Percentiles rank a stretch among this genome's conserved stretches.
Evolutionary conservation across 1,140 invertebrate species (phyloP).

Genomic region (Nasonia giraulti): DNA sequence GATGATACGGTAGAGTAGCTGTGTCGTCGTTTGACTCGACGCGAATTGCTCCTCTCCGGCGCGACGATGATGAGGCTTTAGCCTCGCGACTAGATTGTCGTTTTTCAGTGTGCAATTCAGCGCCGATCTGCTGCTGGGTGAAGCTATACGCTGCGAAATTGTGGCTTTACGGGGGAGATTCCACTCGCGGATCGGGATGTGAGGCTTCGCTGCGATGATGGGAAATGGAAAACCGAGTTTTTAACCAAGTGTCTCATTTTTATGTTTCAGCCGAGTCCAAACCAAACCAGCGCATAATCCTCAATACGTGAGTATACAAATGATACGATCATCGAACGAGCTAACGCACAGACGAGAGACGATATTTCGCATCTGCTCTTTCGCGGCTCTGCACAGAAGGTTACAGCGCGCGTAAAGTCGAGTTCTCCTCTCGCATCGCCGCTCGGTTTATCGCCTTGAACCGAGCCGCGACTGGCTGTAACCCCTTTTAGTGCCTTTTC

Average conservation of each 20-base stretch:
- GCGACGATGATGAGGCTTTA: not conserved
- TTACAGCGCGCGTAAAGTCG: not conserved
- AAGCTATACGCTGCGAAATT: not conserved
- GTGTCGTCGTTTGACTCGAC: not conserved
- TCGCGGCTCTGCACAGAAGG: not conserved
- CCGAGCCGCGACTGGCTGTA: not conserved
- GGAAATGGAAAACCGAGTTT: not conserved
- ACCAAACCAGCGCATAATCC: not conserved
- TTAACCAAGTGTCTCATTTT: not conserved
- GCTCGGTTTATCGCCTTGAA: slow-evolving; percentile 12
- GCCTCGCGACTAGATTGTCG: not conserved
- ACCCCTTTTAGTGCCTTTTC: not conserved
- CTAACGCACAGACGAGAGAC: not conserved
- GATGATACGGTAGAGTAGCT: too few species aligned
- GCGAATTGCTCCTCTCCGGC: not conserved
- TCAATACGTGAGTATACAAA: not conserved
- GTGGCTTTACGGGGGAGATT: too few species aligned
- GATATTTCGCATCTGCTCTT: not conserved
- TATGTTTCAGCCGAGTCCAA: not conserved
- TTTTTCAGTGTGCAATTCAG: not conserved
- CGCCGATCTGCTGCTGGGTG: too few species aligned
- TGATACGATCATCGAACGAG: not conserved
- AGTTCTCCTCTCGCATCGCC: not conserved
- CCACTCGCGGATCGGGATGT: too few species aligned
- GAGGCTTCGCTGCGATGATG: too few species aligned